A percentile compares a stretch with the other conserved stretches of the same genome.
Conservation (phyloP, 2,113 vertebrate species). For the Crocuta crocuta region DNA sequence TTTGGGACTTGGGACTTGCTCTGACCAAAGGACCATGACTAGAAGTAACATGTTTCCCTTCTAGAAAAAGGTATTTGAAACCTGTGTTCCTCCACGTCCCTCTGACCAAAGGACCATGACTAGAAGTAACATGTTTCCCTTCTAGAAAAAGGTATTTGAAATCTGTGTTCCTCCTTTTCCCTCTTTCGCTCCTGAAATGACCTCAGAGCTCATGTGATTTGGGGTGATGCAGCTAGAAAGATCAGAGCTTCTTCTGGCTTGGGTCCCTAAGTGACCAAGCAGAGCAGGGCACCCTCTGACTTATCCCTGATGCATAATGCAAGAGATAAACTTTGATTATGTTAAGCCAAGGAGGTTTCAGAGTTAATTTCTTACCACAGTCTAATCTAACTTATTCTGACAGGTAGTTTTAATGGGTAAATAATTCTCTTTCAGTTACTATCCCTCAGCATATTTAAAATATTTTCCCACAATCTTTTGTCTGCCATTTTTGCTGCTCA, state of each 20-base stretch:
- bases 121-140: neutral
- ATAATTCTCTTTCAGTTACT: neutral
- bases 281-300: neutral
- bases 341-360: neutral
- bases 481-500: slow-evolving; percentile 21
- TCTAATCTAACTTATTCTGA: neutral
- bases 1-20: neutral
- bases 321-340: neutral
- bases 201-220: neutral
- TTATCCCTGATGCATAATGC: neutral
- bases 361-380: neutral
- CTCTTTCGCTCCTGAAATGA: neutral
- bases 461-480: neutral
- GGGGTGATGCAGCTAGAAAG: neutral
- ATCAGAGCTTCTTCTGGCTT: neutral
- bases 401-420: neutral
- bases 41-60: neutral
- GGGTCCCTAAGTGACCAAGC: neutral
- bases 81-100: no score
- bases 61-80: neutral
- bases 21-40: neutral
- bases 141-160: neutral
- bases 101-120: neutral
- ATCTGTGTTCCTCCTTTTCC: no score
- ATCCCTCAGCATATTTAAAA: neutral